Evolutionary conservation across 2,113 vertebrate genomes (phyloP), one percentile per base, ranked within the genome.

Genomic region (Etheostoma cragini): DNA sequence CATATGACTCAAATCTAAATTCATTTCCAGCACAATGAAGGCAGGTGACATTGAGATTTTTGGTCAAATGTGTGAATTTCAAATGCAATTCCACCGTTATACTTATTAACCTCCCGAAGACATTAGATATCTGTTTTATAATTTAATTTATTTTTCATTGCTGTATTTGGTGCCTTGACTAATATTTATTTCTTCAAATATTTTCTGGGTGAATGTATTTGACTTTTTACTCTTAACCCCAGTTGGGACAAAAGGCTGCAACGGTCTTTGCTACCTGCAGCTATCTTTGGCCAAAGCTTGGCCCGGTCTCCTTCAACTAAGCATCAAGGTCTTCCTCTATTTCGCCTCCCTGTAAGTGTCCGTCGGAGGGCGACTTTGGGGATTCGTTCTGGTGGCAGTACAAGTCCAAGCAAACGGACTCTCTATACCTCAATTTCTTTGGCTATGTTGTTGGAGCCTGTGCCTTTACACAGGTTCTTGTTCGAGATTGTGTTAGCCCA

Each of bases 1-100:
- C 68, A 79, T 63, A 82, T 72, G 69, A 83, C 67, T 82, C 78
- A 46, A 64, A 85, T 68, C 56, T 89, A 65, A 85, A 30, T 78
- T 87, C 8, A 81, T 83, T 86, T 70, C 19, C 10, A 17, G 50
- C 52, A 72, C 65, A 79, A 71, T 65, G 24, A 21, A 38, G 53
- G 14, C 8, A 0, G 49, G 26, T 63, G 54, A 76, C 64, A 26
- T 50, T 71, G 30, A 42, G 30, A 66, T 35, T 76, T 73, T 45
- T 74, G 42, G 35, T 67, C 12, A 73, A 75, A 76, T n/a, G 2
- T n/a, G 21, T 3, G 19, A 3, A 46, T 63, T 1, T 67, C 10
- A 33, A 58, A 49, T 69, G 8, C 21, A 33, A 38, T 24, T 50
- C 64, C 6, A 67, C 1, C 58, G 5, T 35, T 53, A 24, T 26